These are phyloP conservation scores for Dendrocincla fuliginosa DNA, from an alignment of 2,797 vertebrate species.

Conservation along the genomic window DNA sequence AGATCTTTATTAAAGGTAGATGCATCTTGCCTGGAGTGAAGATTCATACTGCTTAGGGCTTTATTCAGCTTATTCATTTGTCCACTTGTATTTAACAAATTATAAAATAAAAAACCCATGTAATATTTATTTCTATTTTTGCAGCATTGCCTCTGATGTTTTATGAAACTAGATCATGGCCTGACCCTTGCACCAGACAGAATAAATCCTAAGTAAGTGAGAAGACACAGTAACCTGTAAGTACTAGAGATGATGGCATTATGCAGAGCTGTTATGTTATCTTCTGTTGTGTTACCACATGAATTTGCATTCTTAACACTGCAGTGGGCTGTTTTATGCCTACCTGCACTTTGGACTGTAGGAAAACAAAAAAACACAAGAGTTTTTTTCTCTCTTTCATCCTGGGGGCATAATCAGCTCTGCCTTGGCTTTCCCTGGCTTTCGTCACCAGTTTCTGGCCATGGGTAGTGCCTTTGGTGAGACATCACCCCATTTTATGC, in stretches of 20 bases:
- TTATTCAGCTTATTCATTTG: neutral
- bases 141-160: neutral
- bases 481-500: neutral
- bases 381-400: neutral
- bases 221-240: neutral
- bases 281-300: neutral
- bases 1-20: neutral
- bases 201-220: neutral
- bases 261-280: neutral
- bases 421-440: neutral
- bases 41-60: neutral
- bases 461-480: neutral
- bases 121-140: neutral
- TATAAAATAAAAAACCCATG: neutral
- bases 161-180: neutral
- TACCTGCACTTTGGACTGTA: neutral
- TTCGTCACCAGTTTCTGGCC: neutral
- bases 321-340: neutral
- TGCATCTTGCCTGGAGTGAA: neutral
- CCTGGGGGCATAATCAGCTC: neutral
- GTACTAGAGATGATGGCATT: neutral
- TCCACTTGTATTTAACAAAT: neutral
- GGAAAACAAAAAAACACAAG: fast-evolving
- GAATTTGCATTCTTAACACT: neutral
- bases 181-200: neutral